Evolutionary conservation across 2,888 invertebrate genomes (phyloP).

Genomic region (Hybos culiciformis): DNA sequence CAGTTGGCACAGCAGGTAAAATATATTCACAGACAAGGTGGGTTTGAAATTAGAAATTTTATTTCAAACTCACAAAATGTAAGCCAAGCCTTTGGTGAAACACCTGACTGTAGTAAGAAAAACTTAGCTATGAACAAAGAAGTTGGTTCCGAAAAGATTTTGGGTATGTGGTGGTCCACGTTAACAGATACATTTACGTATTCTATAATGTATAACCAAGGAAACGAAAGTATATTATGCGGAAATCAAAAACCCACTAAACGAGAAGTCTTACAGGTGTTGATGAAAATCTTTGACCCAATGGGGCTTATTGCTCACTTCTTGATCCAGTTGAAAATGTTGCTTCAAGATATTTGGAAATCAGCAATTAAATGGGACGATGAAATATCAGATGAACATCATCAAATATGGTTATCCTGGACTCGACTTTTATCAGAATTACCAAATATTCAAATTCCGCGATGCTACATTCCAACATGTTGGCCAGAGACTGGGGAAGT

Average conservation of each 20-base stretch:
- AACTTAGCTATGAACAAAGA: not conserved
- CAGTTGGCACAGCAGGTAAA: slow-evolving; percentile 8
- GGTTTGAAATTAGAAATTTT: slow-evolving; percentile 15
- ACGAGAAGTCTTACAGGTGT: slow-evolving; percentile 10
- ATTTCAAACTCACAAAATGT: slow-evolving; percentile 12
- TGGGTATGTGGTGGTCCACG: slow-evolving; percentile 13
- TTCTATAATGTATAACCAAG: slow-evolving; percentile 10
- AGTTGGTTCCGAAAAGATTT: slow-evolving; percentile 9
- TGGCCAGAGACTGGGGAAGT: slow-evolving; percentile 7
- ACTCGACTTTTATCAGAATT: slow-evolving; percentile 12
- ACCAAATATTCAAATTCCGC: slow-evolving; percentile 14
- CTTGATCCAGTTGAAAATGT: slow-evolving; percentile 10
- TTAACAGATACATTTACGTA: slow-evolving; percentile 9
- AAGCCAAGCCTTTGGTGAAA: slow-evolving; percentile 7
- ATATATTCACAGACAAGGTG: slow-evolving; percentile 8
- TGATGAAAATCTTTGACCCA: slow-evolving; percentile 23
- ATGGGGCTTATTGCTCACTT: slow-evolving; percentile 18
- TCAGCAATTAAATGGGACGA: slow-evolving; percentile 11
- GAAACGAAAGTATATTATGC: slow-evolving; percentile 7
- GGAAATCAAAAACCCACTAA: slow-evolving; percentile 9
- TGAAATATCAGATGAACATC: slow-evolving; percentile 12
- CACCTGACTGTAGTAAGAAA: not conserved
- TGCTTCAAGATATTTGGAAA: slow-evolving; percentile 12
- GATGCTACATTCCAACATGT: too few species aligned
- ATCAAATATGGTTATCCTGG: slow-evolving; percentile 16